These are phyloP conservation scores for Drosophila nannoptera DNA, from an alignment of 1,140 invertebrate species.

Conservation along the genomic window DNA sequence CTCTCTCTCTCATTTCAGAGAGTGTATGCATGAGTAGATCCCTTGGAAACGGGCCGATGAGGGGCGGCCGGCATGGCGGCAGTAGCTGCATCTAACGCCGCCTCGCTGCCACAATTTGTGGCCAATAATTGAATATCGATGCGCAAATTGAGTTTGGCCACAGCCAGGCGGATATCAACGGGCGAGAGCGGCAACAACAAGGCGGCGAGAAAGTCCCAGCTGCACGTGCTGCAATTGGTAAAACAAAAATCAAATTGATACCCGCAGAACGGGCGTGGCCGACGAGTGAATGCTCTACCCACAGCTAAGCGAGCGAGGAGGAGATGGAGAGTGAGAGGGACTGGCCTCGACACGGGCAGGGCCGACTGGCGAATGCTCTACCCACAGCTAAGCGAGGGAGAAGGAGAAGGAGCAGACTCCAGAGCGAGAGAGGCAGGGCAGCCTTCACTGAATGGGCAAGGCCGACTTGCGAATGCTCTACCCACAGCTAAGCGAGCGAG, in stretches of 20 bases:
- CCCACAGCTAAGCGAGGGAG: too few relatives aligned
- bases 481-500: not conserved
- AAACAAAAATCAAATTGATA: constrained; percentile 1
- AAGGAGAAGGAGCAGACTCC: not conserved
- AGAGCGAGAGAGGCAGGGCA: not conserved
- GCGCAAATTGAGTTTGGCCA: constrained; percentile 21
- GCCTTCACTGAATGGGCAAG: not conserved
- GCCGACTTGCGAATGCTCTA: not conserved
- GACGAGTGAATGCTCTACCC: too few relatives aligned
- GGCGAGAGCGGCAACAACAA: not conserved
- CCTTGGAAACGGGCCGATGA: too few relatives aligned
- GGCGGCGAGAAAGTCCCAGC: not conserved
- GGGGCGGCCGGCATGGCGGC: not conserved
- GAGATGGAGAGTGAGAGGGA: too few relatives aligned
- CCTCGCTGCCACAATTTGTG: constrained; percentile 16
- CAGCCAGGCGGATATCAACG: not conserved
- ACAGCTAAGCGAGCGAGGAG: too few relatives aligned
- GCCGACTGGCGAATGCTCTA: too few relatives aligned
- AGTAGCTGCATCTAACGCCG: not conserved
- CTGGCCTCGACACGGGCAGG: too few relatives aligned
- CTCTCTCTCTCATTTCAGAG: too few relatives aligned
- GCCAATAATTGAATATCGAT: constrained; percentile 29
- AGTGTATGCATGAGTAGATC: too few relatives aligned
- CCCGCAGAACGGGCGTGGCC: too few relatives aligned
- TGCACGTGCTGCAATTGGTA: not conserved